Evolutionary conservation across 2,888 invertebrate species (phyloP).

Genomic region (Leptothorax acervorum): DNA sequence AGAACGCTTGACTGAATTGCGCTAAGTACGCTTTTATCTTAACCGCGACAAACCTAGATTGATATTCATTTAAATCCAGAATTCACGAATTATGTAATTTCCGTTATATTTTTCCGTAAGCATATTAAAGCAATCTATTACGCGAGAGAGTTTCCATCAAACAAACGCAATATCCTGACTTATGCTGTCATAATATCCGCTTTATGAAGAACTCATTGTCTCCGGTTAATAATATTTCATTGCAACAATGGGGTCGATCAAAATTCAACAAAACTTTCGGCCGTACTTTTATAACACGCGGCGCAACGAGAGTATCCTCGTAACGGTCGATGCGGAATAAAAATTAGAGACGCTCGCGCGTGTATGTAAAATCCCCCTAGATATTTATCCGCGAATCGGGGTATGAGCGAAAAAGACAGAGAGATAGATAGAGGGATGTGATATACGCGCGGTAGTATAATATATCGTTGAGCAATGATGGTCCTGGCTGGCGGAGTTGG

Average conservation of each 20-base stretch:
- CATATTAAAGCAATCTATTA: neutral
- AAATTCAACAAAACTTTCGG: conserved; percentile 8
- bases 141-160: neutral
- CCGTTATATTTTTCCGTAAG: neutral
- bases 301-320: neutral
- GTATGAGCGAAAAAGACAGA: neutral
- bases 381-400: conserved; percentile 13
- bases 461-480: conserved; percentile 5
- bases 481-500: conserved; percentile 10
- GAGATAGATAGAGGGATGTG: too few species aligned
- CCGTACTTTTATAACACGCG: neutral
- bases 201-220: neutral
- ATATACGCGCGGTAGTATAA: too few species aligned
- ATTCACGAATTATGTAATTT: too few species aligned
- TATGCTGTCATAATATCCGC: neutral
- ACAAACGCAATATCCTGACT: neutral
- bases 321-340: neutral
- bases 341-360: conserved; percentile 19
- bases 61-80: too few species aligned
- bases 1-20: neutral
- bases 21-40: too few species aligned
- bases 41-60: too few species aligned
- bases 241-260: neutral
- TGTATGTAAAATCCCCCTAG: conserved; percentile 23
- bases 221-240: conserved; percentile 27